Conservation (phyloP, 2,888 invertebrate species). For the Panorpa germanica region DNA sequence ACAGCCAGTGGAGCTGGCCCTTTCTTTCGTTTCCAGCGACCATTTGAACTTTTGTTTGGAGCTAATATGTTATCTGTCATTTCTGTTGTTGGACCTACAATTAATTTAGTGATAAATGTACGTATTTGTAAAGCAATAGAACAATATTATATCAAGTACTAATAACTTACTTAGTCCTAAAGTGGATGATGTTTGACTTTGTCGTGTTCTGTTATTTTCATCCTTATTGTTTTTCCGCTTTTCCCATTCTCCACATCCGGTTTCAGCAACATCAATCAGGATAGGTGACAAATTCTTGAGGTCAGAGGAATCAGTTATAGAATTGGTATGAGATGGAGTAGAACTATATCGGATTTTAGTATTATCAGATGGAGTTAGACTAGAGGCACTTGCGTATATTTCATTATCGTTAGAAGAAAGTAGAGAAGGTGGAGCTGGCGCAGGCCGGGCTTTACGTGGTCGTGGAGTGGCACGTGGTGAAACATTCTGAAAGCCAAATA, state of each 20-base stretch:
- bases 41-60: constrained; percentile 39
- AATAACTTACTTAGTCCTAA: neutral
- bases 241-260: constrained; percentile 24
- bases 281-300: constrained; percentile 10
- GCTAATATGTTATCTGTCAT: constrained; percentile 15
- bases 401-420: no score
- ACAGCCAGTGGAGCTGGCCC: constrained; percentile 68
- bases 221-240: constrained; percentile 36
- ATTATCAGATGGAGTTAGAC: no score
- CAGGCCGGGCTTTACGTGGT: constrained; percentile 39
- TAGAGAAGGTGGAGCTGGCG: constrained; percentile 37
- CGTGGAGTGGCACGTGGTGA: constrained; percentile 28
- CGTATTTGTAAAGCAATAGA: constrained; percentile 11
- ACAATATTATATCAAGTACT: constrained; percentile 1
- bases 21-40: constrained; percentile 56
- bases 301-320: no score
- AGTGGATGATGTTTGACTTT: constrained; percentile 21
- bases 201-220: constrained; percentile 33
- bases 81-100: constrained; percentile 15
- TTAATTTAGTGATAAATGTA: constrained; percentile 13
- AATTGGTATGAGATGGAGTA: neutral
- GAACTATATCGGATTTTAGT: constrained; percentile 1
- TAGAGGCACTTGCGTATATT: no score
- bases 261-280: constrained; percentile 12
- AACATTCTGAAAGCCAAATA: no score